These are phyloP conservation scores for Equus quagga DNA, from an alignment of 2,113 vertebrate genomes.

Conservation along the genomic window DNA sequence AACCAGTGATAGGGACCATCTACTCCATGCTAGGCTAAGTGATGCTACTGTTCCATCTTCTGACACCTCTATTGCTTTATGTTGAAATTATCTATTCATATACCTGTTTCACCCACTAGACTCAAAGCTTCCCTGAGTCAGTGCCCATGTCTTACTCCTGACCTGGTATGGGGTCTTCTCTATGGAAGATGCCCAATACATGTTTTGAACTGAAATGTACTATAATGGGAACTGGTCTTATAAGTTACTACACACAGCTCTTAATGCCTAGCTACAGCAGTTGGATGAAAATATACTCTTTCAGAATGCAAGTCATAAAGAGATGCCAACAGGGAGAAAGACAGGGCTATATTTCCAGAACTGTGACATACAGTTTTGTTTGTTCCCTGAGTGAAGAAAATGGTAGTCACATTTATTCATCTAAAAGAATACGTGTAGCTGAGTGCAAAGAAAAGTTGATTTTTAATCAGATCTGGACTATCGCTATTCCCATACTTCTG, in stretches of 20 bases:
- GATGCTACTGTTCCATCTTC: neutral
- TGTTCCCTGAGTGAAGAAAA: neutral
- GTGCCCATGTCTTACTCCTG: neutral
- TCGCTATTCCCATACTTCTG: neutral
- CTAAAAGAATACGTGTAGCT: neutral
- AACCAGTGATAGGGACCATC: neutral
- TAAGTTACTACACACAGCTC: neutral
- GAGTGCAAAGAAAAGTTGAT: neutral
- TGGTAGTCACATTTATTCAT: neutral
- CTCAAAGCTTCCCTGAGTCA: neutral
- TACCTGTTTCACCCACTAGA: neutral
- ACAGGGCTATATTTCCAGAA: neutral
- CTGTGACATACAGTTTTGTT: neutral
- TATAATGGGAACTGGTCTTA: neutral
- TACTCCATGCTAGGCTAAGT: neutral
- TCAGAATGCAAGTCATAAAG: neutral
- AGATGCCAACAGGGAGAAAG: neutral
- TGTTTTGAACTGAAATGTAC: neutral
- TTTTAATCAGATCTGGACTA: neutral
- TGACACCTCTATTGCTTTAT: neutral
- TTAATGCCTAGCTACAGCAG: neutral
- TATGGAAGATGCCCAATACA: neutral
- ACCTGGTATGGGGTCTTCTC: neutral
- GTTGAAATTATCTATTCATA: neutral
- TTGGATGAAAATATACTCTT: neutral